Base-by-base conservation (phyloP, 64 coral and sea anemone genomes). In the Catalaphyllia jardinei region DNA sequence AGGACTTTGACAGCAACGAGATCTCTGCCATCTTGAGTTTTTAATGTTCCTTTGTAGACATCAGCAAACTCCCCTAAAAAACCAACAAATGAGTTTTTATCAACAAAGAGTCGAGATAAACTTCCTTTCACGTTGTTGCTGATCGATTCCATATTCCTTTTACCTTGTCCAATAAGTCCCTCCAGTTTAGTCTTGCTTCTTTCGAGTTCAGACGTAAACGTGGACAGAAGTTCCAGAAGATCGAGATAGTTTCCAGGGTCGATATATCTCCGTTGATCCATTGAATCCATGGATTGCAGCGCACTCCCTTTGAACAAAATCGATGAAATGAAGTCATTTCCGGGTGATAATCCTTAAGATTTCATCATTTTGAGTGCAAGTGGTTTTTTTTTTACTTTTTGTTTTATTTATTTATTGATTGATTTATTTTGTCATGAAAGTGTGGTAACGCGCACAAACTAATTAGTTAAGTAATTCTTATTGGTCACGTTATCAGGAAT, bases 1-100 rank as follows among this genome's bases (percentile, higher is more conserved):
- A 95, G 80, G 17, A 87, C 91, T 67, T 95, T 95, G 25, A 95
- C 69, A 35, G 94, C 94, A 18, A 92, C 94, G n/a, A 88, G 63
- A 27, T 79, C 72, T 33, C 62, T 69, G 16, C 74, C 80, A 8
- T 79, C 50, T 28, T 39, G 51, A 10, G 46, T 18, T 1, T 33
- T 89, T 51, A 89, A 51, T 49, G 73, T 88, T 31, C 94, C 94
- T 86, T 69, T 92, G 90, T 95, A 95, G 4, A 95, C 94, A 62
- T 95, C 94, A 30, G 89, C 94, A 73, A 95, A 95, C 60, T 95
- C 94, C 18, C 94, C 89, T 52, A 10, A 17, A n/a, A 28, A 80
- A 29, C 14, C 42, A 20, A 52, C 67, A 75, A 74, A 62, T 74
- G 52, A 10, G 42, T 19, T 39, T 15, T 13, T 14, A 73, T 10